A percentile compares a stretch with the other conserved stretches of the same genome.
These are phyloP conservation scores for Caprella mutica DNA, from an alignment of 2,888 invertebrate species.

Conservation along the genomic window DNA sequence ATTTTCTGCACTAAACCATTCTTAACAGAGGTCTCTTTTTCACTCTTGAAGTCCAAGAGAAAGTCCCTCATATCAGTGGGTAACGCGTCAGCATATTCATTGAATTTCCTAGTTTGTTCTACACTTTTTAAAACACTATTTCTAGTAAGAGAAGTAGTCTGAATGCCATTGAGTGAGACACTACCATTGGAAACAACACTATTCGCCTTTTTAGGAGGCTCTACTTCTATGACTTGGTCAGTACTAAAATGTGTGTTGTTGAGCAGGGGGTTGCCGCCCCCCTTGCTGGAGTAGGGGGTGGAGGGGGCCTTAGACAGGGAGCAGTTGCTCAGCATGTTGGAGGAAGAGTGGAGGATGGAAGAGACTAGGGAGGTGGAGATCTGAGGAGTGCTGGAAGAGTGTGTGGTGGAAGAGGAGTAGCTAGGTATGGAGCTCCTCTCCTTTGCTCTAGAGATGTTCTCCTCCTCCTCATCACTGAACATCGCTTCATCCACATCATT, in stretches of 20 bases:
- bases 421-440: background rate
- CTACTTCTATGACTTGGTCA: conserved; percentile 15
- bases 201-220: background rate
- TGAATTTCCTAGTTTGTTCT: conserved; percentile 28
- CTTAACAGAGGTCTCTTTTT: conserved; percentile 39
- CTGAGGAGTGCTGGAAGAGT: background rate
- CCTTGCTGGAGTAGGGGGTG: background rate
- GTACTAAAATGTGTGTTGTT: too few relatives aligned
- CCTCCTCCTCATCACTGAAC: conserved; percentile 78
- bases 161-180: background rate
- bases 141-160: conserved; percentile 6
- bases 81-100: conserved; percentile 28
- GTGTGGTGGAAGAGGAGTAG: background rate
- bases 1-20: conserved; percentile 56
- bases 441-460: conserved; percentile 2
- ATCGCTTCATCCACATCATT: conserved; percentile 52
- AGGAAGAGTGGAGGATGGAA: too few relatives aligned
- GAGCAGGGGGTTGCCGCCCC: background rate
- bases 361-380: too few relatives aligned
- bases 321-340: background rate
- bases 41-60: conserved; percentile 23
- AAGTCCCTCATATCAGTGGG: conserved; percentile 30
- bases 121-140: conserved; percentile 18
- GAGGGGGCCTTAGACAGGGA: conserved; percentile 8
- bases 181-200: background rate